A percentile compares a stretch with the other conserved stretches of the same genome.
These are phyloP conservation scores for Drosophila micromelanica DNA, from an alignment of 1,140 invertebrate genomes.

Conservation along the genomic window DNA sequence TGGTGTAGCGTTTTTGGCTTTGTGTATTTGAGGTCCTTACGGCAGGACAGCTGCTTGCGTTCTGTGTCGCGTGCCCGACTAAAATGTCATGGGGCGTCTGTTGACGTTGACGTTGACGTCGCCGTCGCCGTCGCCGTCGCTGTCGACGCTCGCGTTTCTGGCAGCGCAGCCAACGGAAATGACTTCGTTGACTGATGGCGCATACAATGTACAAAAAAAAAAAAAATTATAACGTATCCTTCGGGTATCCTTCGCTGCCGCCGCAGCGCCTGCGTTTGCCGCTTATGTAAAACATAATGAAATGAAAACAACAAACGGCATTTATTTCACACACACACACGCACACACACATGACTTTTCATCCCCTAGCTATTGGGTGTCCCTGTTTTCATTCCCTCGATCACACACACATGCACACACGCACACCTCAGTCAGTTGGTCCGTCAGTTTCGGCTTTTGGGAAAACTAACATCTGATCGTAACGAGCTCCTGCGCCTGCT, in stretches of 20 bases:
- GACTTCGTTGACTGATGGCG: conserved; percentile 81
- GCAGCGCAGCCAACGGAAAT: conserved; percentile 71
- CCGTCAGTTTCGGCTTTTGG: conserved; percentile 60
- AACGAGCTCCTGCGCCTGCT: conserved; percentile 18
- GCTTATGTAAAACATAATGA: conserved; percentile 72
- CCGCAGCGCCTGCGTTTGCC: conserved; percentile 33
- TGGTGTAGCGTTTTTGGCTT: conserved; percentile 4
- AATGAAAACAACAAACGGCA: conserved; percentile 69
- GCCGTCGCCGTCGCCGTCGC: conserved; percentile 5
- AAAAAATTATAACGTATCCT: conserved; percentile 56
- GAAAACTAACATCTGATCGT: conserved; percentile 84
- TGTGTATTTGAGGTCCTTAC: conserved; percentile 54
- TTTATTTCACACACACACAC: conserved; percentile 63
- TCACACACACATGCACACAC: conserved; percentile 37
- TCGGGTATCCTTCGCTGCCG: conserved; percentile 30
- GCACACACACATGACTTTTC: conserved; percentile 65
- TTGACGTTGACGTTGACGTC: neutral
- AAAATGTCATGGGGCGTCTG: conserved; percentile 71
- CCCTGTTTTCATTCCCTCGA: conserved; percentile 36
- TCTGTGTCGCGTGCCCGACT: conserved; percentile 84
- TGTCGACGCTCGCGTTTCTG: conserved; percentile 20
- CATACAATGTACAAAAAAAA: conserved; percentile 31
- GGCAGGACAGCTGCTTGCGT: conserved; percentile 79
- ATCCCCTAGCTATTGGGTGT: conserved; percentile 71
- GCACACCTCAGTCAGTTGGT: conserved; percentile 48